Base-by-base conservation (phyloP, 2,888 invertebrate genomes). In the Ormyrus labotus region DNA sequence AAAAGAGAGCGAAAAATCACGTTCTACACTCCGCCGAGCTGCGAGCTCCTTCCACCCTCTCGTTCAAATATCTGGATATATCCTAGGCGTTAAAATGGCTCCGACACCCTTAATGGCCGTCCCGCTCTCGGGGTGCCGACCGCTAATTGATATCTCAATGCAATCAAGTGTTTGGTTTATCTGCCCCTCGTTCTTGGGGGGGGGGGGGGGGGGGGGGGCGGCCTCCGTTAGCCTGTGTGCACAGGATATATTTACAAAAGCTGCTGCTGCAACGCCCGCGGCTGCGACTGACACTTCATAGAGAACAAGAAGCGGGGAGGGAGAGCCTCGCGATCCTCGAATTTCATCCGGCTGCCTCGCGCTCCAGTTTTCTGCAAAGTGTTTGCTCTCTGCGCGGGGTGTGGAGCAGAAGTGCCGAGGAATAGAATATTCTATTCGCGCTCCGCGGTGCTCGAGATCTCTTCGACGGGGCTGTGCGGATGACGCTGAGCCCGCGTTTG, bases 161-260 rank as follows among this genome's bases (percentile, higher is more conserved):
- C 88, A 89, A 90, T 90, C 89, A 87, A 90, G 89, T 90, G 90
- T 90, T 90, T 90, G 89, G 86, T 88, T 89, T 74, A 64, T 47
- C 53, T 9, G 50, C 87, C 86, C 86, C 86, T 83, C 80, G 74
- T 34, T 34, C 34, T 2, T 3, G 34, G 34, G 34, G 34, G 34
- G 34, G 34, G 34, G 34, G 3, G 3, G 34, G 34, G 34, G 34
- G 34, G 34, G 34, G 34, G 34, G 3, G 3, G 34, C 4, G 34
- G 19, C 19, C 34, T 34, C 34, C 34, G 34, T 3, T 4, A 4
- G 34, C 34, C 34, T 4, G 34, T 34, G 34, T 34, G 34, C 34
- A 4, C 34, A 34, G 34, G 34, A 34, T 34, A 81, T 89, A 85
- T 89, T 89, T 89, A 87, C 89, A 86, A 86, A 89, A 87, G 87